A percentile compares a stretch with the other conserved stretches of the same genome.
Evolutionary conservation across 2,888 invertebrate species (phyloP).

Genomic region (Hydraecia micacea): DNA sequence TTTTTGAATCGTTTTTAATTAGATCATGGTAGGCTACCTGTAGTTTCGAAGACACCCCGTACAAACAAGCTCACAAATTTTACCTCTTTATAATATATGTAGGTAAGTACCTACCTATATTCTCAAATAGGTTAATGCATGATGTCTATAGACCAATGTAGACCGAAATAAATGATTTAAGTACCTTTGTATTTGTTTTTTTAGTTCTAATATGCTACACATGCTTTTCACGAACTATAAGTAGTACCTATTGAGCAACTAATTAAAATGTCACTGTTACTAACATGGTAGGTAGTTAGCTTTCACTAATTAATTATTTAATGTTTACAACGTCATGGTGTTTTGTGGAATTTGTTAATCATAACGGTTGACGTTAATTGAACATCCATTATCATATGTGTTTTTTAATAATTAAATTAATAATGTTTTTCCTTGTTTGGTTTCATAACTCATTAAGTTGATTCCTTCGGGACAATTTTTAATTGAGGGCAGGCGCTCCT

Average conservation of each 20-base stretch:
- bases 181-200: background rate
- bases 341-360: constrained; percentile 17
- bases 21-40: too few relatives aligned
- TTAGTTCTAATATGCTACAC: background rate
- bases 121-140: background rate
- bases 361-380: constrained; percentile 8
- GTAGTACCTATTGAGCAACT: constrained; percentile 4
- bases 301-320: constrained; percentile 31
- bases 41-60: too few relatives aligned
- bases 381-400: constrained; percentile 26
- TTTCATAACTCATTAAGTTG: background rate
- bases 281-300: background rate
- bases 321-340: constrained; percentile 17
- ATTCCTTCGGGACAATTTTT: constrained; percentile 27
- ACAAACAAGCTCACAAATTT: too few relatives aligned
- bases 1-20: too few relatives aligned
- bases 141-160: background rate
- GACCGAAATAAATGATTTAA: background rate
- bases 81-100: too few relatives aligned
- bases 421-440: constrained; percentile 3
- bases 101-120: background rate
- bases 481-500: constrained; percentile 12
- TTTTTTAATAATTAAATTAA: constrained; percentile 14
- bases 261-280: constrained; percentile 24
- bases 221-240: constrained; percentile 2